phyloP scores from a whole-genome alignment of 2,888 invertebrate genomes.

The Watsonalla binaria region DNA sequence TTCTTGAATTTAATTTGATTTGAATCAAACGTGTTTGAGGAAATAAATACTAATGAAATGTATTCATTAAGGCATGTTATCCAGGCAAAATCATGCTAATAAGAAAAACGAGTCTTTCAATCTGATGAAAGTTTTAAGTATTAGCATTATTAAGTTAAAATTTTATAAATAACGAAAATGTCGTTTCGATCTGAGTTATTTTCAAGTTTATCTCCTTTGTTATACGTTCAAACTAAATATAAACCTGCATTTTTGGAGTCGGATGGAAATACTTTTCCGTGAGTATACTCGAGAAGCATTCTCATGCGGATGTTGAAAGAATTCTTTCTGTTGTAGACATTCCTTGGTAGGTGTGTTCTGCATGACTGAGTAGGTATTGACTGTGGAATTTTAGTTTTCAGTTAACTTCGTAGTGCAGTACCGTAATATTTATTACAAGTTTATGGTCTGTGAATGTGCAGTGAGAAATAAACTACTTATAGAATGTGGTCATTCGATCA shows the following conservation, averaged over 20 bases:
- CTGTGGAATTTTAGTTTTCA: slow-evolving; percentile 24
- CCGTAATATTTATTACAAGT: slow-evolving; percentile 4
- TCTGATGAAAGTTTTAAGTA: slow-evolving; percentile 10
- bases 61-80: too few relatives aligned
- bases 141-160: slow-evolving; percentile 39
- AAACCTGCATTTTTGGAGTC: slow-evolving; percentile 30
- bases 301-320: slow-evolving; percentile 25
- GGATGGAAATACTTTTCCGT: slow-evolving; percentile 27
- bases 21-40: too few relatives aligned
- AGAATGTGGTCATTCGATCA: too few relatives aligned
- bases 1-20: too few relatives aligned
- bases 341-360: slow-evolving; percentile 28
- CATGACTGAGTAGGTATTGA: slow-evolving; percentile 29
- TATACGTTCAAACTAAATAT: slow-evolving; percentile 28
- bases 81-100: too few relatives aligned
- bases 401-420: slow-evolving; percentile 5
- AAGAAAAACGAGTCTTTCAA: too few relatives aligned
- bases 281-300: slow-evolving; percentile 27
- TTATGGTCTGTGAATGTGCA: too few relatives aligned
- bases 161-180: slow-evolving; percentile 36
- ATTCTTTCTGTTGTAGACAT: slow-evolving; percentile 26
- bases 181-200: slow-evolving; percentile 30
- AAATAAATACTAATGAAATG: too few relatives aligned
- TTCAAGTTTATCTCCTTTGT: slow-evolving; percentile 37
- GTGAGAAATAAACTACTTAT: too few relatives aligned